Evolutionary conservation across 2,797 vertebrate species (phyloP).

Genomic region (Sebastes alutus): DNA sequence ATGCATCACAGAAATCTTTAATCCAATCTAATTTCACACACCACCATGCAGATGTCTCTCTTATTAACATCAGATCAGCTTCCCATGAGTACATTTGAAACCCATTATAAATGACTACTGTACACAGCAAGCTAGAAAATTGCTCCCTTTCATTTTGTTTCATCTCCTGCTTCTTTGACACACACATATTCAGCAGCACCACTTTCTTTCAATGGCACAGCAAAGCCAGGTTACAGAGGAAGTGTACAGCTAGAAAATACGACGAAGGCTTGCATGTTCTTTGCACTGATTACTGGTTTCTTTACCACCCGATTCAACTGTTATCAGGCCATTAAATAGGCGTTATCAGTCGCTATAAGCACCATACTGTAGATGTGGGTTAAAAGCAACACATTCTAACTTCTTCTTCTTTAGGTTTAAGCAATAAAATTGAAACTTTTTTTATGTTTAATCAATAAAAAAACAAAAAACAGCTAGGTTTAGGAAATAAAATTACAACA

Average conservation of each 20-base stretch:
- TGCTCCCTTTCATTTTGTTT: constrained; percentile 60
- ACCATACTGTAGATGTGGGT: too few relatives aligned
- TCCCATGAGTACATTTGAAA: constrained; percentile 52
- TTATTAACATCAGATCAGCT: constrained; percentile 56
- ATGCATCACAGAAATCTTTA: constrained; percentile 33
- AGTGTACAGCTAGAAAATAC: background rate
- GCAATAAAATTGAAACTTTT: too few relatives aligned
- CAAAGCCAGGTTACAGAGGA: constrained; percentile 3
- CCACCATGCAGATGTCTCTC: constrained; percentile 53
- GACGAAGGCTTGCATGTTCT: background rate
- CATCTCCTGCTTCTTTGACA: constrained; percentile 59
- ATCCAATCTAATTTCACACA: constrained; percentile 61
- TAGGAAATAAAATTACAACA: too few relatives aligned
- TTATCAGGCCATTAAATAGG: too few relatives aligned
- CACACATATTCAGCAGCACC: constrained; percentile 12
- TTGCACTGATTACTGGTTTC: background rate
- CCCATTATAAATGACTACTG: constrained; percentile 36
- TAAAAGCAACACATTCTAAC: too few relatives aligned
- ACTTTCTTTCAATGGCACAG: constrained; percentile 29
- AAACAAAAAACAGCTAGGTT: too few relatives aligned
- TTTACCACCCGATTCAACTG: too few relatives aligned
- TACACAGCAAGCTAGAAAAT: constrained; percentile 56
- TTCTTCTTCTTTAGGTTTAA: background rate
- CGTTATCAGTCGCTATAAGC: too few relatives aligned
- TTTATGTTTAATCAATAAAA: too few relatives aligned